A percentile compares a stretch with the other conserved stretches of the same genome.
Evolutionary conservation across 2,113 vertebrate genomes (phyloP).

Genomic region (Burhinus bistriatus): DNA sequence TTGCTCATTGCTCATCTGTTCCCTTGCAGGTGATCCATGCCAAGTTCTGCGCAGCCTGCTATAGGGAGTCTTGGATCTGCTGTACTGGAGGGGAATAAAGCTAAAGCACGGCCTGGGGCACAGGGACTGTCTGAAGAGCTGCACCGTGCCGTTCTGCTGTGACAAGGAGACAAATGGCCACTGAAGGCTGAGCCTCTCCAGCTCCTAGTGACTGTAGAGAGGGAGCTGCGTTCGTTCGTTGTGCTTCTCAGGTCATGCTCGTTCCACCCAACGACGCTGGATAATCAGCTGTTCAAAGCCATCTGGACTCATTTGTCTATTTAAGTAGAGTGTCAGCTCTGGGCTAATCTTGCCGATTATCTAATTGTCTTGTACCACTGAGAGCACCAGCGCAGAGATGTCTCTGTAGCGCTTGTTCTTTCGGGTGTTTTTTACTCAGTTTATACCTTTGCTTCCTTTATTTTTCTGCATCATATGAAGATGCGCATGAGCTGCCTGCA

Average conservation of each 20-base stretch:
- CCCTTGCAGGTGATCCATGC: accelerated
- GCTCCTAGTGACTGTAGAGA: not conserved
- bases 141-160: not conserved
- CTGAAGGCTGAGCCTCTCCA: not conserved
- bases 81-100: not conserved
- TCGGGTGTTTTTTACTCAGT: not conserved
- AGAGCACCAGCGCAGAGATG: not conserved
- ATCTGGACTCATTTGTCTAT: not conserved
- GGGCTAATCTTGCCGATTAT: not conserved
- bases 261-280: not conserved
- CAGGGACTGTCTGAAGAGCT: not conserved
- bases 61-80: not conserved
- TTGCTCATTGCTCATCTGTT: not conserved
- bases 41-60: not conserved
- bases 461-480: not conserved
- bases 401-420: not conserved
- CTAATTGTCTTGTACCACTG: not conserved
- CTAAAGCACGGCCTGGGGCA: not conserved
- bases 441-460: not conserved
- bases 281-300: constrained; percentile 30
- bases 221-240: not conserved
- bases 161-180: not conserved
- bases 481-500: not conserved
- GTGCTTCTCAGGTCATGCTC: not conserved
- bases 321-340: not conserved